Conservation (phyloP, 2,113 vertebrate species). For the Percopsis transmontana region DNA sequence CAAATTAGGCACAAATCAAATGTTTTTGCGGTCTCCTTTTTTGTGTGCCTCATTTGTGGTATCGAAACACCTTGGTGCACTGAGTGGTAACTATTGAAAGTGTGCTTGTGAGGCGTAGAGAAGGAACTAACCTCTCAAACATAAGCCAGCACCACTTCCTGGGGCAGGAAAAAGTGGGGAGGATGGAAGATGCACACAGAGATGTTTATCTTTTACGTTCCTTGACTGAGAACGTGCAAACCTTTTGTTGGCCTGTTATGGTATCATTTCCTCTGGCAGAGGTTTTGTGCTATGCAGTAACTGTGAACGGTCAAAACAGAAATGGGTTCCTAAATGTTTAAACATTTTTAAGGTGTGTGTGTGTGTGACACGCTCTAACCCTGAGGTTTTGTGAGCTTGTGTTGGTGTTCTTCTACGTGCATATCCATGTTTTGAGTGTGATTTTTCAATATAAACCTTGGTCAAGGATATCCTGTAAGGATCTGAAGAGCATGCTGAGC, state of each 20-base stretch:
- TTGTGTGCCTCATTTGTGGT: constrained; percentile 5
- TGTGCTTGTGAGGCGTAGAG: constrained; percentile 40
- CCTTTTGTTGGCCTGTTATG: constrained; percentile 38
- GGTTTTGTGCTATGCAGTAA: constrained; percentile 37
- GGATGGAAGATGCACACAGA: constrained; percentile 61
- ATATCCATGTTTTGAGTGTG: constrained; percentile 39
- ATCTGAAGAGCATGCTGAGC: constrained; percentile 95
- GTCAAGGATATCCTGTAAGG: constrained; percentile 95
- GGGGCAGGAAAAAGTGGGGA: constrained; percentile 72
- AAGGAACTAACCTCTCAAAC: constrained; percentile 61
- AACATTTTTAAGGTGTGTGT: not conserved
- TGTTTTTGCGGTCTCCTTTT: too few relatives aligned
- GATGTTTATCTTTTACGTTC: constrained; percentile 63
- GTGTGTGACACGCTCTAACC: not conserved
- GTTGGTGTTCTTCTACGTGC: constrained; percentile 17
- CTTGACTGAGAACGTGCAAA: constrained; percentile 24
- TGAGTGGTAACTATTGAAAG: constrained; percentile 26
- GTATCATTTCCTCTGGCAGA: constrained; percentile 33
- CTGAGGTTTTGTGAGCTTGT: not conserved
- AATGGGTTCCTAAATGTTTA: not conserved
- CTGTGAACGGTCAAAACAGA: constrained; percentile 24
- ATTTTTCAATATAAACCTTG: constrained; percentile 18
- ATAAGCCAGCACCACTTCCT: constrained; percentile 63
- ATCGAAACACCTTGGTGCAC: not conserved
- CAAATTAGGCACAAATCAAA: constrained; percentile 8